Evolutionary conservation across 1,140 invertebrate genomes (phyloP), one percentile per base, ranked within the genome.

Genomic region (Drosophila tristis): DNA sequence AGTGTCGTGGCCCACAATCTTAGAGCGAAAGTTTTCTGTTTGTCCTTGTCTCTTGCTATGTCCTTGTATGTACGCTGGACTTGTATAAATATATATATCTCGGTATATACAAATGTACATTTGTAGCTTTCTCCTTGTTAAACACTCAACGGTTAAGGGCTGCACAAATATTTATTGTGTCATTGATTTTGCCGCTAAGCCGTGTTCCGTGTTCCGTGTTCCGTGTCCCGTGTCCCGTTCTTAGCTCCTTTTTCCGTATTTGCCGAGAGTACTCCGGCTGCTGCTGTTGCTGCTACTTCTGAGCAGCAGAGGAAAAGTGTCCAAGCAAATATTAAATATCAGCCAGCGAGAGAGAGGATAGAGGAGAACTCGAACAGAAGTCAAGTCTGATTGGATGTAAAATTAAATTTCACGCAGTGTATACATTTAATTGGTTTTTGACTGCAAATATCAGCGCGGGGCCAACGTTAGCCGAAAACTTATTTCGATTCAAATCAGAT

Each of bases 131-230:
- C 61, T 78, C 76, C 76, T 86, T 85, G 77, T 84, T 89, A 79
- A 81, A 74, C 62, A 72, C 72, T 90, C 73, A 15, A 75, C 60
- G 68, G 78, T 86, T 90, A 90, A 90, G 86, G 68, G 68, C 73
- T 87, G 72, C 75, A 86, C 86, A 90, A 90, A 90, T 90, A 90
- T 90, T 90, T 90, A 90, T 90, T 90, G 81, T 87, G 81, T 86
- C 86, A 90, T 90, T 90, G 86, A 90, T 90, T 90, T 90, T 80
- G 71, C 78, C 72, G 84, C 76, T 82, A 80, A 90, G 87, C 82
- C 87, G 76, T 78, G 35, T 11, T 7, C 9, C 31, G 31, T 60
- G 58, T 61, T 20, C 39, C 48, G 26, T 56, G 78, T 79, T 72
- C 66, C 20, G 20, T 60, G 58, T 61, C 26, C 66, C 20, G 20